These are phyloP conservation scores for Bibio marci DNA, from an alignment of 2,888 invertebrate species.

Conservation along the genomic window DNA sequence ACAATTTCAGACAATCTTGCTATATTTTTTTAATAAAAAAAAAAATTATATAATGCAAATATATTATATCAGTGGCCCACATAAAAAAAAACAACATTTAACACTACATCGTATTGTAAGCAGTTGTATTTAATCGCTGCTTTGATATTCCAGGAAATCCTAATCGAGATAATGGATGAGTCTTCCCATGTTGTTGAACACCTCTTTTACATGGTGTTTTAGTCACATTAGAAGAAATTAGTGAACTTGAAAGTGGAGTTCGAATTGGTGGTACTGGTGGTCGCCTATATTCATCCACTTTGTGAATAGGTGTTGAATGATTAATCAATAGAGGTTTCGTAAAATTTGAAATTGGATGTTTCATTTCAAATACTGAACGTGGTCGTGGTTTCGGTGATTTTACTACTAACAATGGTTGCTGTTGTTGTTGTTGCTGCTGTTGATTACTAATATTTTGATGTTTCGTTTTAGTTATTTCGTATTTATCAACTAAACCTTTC, in stretches of 20 bases:
- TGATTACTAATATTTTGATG: constrained; percentile 22
- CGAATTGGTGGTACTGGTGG: constrained; percentile 30
- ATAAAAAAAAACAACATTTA: background rate
- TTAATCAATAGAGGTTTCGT: constrained; percentile 2
- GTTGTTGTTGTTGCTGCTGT: too few relatives aligned
- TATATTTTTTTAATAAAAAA: too few relatives aligned
- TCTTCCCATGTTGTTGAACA: constrained; percentile 81
- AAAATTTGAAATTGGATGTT: constrained; percentile 1
- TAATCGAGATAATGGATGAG: constrained; percentile 79
- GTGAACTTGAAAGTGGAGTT: constrained; percentile 9
- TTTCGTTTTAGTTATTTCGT: constrained; percentile 33
- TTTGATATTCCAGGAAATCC: constrained; percentile 60
- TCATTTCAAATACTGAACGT: constrained; percentile 6
- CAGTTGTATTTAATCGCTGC: constrained; percentile 54
- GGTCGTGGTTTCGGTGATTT: constrained; percentile 7
- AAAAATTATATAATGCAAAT: too few relatives aligned
- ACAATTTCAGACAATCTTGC: too few relatives aligned
- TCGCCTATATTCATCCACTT: constrained; percentile 17
- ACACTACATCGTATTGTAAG: constrained; percentile 80
- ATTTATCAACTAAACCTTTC: constrained; percentile 56
- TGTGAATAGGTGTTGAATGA: constrained; percentile 4
- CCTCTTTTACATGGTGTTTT: constrained; percentile 35
- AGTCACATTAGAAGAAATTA: constrained; percentile 10
- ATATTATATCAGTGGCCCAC: too few relatives aligned
- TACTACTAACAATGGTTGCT: constrained; percentile 9